Base-by-base conservation (phyloP, 2,888 invertebrate species). In the Drosophila subquinaria region DNA sequence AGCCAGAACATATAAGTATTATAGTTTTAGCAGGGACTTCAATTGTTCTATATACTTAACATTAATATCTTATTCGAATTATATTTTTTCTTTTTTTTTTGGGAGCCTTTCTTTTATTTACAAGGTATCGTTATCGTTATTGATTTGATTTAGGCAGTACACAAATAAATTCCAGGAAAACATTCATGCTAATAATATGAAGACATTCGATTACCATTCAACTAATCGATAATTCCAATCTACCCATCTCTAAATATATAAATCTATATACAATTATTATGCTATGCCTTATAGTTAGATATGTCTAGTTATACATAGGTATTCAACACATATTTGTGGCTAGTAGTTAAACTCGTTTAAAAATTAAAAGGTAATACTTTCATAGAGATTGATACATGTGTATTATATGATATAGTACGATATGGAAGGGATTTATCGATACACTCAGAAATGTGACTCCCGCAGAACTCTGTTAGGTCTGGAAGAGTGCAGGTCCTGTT, bases 381-480 rank as follows among this genome's bases (percentile, higher is more conserved):
- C 59, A 74, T 70, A 70, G 83, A 86, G 72, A 69, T 79, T 77
- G 73, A 73, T 68, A 57, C 5, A 57, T 52, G 52, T 59, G 30
- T 53, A n/a, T 36, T 47, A 42, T 43, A 45, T 45, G 47, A 57
- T 47, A 57, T 57, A 50, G 51, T 36, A 38, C 57, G 57, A 60
- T 38, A 23, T 30, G 23, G 47, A 47, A 36, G 23, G 47, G 57
- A 47, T 45, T 40, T 69, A 47, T 53, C 42, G 48, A 47, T 61
- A 72, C 68, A 72, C 68, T 91, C 88, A 91, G 63, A 91, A 89
- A 83, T 91, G 92, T 47, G 91, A 91, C 73, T 91, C 91, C 81
- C 88, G 86, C 75, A 90, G 76, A 35, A 80, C 82, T 78, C 78
- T 84, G 76, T 67, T 79, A 71, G 76, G 76, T 64, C 75, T 83